Evolutionary conservation across 2,797 vertebrate species (phyloP).

Genomic region (Mionectes olivaceus): DNA sequence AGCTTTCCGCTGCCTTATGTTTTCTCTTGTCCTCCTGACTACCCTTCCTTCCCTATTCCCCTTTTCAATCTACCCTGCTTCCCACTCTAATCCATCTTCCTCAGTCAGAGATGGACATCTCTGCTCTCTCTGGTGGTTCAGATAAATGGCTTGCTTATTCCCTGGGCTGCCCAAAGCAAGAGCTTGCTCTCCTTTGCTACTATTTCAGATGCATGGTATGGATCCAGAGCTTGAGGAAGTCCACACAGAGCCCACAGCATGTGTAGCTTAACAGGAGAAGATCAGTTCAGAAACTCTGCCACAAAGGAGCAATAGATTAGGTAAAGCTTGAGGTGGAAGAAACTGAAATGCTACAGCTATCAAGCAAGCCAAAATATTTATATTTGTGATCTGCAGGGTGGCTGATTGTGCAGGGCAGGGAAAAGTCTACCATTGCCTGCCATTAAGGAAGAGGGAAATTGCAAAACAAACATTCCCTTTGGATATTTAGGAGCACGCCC

Average conservation of each 20-base stretch:
- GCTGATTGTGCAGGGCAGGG: conserved; percentile 5
- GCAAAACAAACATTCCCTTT: conserved; percentile 54
- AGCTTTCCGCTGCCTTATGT: neutral
- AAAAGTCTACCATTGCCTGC: conserved; percentile 4
- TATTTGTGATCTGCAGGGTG: conserved; percentile 1
- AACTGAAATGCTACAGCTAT: neutral
- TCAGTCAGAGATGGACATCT: neutral
- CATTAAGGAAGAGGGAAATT: conserved; percentile 46
- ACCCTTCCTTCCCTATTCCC: neutral
- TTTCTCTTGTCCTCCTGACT: neutral
- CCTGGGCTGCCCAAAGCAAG: neutral
- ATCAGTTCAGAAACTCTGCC: neutral
- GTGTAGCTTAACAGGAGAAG: neutral
- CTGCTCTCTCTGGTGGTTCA: neutral
- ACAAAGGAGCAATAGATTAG: neutral
- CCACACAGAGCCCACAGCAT: neutral
- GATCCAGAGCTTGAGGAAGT: neutral
- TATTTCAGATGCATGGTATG: neutral
- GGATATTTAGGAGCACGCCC: conserved; percentile 26
- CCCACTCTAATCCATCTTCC: neutral
- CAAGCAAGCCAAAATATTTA: conserved; percentile 40
- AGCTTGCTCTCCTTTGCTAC: neutral
- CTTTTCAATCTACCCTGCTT: neutral
- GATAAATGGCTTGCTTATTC: neutral
- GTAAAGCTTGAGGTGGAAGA: neutral